Percentiles rank a stretch among this genome's conserved stretches.
These are phyloP conservation scores for Onychomys arenicola DNA, from an alignment of 2,797 vertebrate genomes.

Conservation along the genomic window DNA sequence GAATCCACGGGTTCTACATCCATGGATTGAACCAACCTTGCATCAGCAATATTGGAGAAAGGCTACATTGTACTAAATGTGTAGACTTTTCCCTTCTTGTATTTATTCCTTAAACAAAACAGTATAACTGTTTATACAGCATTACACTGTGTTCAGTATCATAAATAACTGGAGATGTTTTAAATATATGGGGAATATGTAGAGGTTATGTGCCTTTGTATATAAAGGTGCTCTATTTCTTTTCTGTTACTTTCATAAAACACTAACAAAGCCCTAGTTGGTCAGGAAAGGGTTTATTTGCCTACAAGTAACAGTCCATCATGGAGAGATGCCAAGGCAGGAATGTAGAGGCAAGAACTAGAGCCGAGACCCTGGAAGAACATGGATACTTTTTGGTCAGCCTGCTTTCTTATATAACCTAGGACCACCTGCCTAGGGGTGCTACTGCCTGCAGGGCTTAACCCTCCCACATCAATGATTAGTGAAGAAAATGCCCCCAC, in stretches of 20 bases:
- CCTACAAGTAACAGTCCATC: not conserved
- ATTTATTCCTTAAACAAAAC: not conserved
- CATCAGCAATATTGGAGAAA: not conserved
- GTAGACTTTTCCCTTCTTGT: not conserved
- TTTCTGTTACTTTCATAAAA: not conserved
- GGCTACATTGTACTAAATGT: not conserved
- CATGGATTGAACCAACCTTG: not conserved
- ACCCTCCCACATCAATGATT: not conserved
- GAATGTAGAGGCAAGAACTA: not conserved
- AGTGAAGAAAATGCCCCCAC: not conserved
- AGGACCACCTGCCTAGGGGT: not conserved
- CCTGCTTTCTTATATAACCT: not conserved
- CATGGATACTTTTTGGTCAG: not conserved
- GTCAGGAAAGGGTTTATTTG: not conserved
- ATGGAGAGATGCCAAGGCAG: not conserved
- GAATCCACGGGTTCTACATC: not conserved
- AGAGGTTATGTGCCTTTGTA: not conserved
- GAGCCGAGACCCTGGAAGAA: not conserved
- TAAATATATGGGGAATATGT: not conserved
- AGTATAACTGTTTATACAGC: not conserved
- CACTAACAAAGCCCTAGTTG: not conserved
- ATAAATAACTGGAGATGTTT: not conserved
- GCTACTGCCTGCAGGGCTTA: not conserved
- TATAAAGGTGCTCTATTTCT: not conserved
- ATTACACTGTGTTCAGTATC: not conserved